Conservation (phyloP, 2,797 vertebrate species). For the Poeciliopsis paucimaculata region DNA sequence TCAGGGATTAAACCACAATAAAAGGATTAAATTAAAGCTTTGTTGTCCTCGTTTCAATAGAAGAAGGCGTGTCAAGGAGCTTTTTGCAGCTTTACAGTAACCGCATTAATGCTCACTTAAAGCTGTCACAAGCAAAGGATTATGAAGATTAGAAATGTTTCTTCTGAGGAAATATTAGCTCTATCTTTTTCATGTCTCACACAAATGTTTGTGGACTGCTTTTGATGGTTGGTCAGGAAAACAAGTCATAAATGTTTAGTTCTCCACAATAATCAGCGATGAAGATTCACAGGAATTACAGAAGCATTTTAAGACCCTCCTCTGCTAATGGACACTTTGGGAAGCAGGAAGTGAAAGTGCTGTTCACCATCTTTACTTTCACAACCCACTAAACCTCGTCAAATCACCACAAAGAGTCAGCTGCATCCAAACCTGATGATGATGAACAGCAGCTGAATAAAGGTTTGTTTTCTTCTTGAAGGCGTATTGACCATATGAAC, state of each 20-base stretch:
- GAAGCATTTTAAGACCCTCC: neutral
- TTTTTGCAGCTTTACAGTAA: neutral
- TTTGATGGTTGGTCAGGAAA: neutral
- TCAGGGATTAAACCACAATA: slow-evolving; percentile 1
- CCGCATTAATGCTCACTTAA: neutral
- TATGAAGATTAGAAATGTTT: neutral
- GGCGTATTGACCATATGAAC: neutral
- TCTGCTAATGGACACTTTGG: neutral
- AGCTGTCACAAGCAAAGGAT: neutral
- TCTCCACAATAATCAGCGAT: neutral
- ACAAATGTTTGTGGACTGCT: neutral
- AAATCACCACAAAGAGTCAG: neutral
- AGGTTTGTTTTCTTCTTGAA: neutral
- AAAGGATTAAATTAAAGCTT: neutral
- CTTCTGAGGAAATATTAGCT: neutral
- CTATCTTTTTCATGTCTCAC: neutral
- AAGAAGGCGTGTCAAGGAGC: neutral
- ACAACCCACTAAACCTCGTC: slow-evolving; percentile 5
- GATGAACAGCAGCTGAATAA: neutral
- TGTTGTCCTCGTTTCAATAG: neutral
- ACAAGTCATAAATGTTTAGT: neutral
- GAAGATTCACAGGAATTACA: neutral
- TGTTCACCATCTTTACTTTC: slow-evolving; percentile 10
- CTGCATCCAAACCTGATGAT: neutral
- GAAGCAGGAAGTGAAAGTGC: neutral